Conservation (phyloP, 2,888 invertebrate species). For the Calameuta pallipes region DNA sequence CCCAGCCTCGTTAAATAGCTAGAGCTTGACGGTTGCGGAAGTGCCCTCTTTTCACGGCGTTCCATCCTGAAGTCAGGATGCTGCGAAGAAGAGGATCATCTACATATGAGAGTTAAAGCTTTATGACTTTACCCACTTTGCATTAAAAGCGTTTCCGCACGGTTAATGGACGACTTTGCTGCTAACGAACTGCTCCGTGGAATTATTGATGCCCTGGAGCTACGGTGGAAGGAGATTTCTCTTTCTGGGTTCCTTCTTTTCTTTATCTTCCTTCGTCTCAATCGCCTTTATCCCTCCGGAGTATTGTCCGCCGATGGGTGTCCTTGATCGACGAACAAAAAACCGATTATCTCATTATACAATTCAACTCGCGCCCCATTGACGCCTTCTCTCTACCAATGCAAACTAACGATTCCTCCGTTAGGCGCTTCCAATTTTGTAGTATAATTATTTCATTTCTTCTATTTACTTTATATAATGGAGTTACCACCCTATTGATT, state of each 20-base stretch:
- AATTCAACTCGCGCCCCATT: background rate
- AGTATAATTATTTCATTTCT: background rate
- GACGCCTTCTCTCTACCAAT: background rate
- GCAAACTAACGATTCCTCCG: background rate
- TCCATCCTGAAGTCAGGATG: background rate
- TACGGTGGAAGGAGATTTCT: conserved; percentile 2
- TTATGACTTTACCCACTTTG: conserved; percentile 47
- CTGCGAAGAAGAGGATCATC: conserved; percentile 30
- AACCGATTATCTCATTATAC: background rate
- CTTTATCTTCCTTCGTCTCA: background rate
- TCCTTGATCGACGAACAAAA: background rate
- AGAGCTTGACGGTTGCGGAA: background rate
- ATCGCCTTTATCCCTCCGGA: background rate
- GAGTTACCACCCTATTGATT: background rate
- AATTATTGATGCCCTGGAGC: conserved; percentile 41
- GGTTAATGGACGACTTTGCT: conserved; percentile 46
- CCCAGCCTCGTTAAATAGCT: background rate
- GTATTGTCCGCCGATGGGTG: background rate
- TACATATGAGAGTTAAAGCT: conserved; percentile 38
- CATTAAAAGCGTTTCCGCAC: conserved; percentile 46
- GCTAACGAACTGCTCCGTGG: conserved; percentile 34
- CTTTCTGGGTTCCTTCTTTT: background rate
- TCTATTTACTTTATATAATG: background rate
- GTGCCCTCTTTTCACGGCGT: background rate
- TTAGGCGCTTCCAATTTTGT: background rate